phyloP scores from a whole-genome alignment of 2,888 invertebrate species.

The Synergus laeviventris region DNA sequence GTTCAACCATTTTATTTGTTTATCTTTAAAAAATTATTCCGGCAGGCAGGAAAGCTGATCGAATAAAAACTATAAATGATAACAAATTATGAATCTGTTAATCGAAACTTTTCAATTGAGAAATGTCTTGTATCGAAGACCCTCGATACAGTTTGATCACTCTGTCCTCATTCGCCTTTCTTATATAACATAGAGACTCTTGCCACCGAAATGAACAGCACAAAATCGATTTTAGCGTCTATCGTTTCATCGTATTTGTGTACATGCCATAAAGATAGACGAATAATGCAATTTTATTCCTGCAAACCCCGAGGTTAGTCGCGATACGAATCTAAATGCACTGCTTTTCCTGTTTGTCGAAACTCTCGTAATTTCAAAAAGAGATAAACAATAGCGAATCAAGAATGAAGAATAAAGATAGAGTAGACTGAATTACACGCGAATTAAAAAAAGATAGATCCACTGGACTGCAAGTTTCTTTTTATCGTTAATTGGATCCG shows the following conservation, averaged over 20 bases:
- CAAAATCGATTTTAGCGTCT: constrained; percentile 31
- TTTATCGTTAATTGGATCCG: not conserved
- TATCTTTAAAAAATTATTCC: no score
- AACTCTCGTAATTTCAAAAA: not conserved
- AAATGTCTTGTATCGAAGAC: constrained; percentile 12
- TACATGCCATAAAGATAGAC: not conserved
- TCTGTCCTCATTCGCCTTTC: constrained; percentile 26
- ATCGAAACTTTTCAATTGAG: constrained; percentile 1
- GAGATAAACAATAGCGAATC: not conserved
- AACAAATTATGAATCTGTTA: not conserved
- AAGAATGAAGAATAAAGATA: not conserved
- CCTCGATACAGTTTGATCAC: constrained; percentile 35
- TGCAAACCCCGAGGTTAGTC: not conserved
- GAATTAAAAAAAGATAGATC: not conserved
- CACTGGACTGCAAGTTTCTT: not conserved
- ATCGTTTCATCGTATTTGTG: not conserved
- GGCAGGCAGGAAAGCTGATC: no score
- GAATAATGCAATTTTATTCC: not conserved
- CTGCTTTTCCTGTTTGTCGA: not conserved
- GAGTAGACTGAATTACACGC: not conserved
- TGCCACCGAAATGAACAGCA: constrained; percentile 12
- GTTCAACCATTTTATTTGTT: no score
- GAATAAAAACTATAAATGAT: no score
- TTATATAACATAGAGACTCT: constrained; percentile 6
- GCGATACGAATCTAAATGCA: not conserved